Conservation (phyloP, 2,888 invertebrate genomes). For the Leucophenga maculata region DNA sequence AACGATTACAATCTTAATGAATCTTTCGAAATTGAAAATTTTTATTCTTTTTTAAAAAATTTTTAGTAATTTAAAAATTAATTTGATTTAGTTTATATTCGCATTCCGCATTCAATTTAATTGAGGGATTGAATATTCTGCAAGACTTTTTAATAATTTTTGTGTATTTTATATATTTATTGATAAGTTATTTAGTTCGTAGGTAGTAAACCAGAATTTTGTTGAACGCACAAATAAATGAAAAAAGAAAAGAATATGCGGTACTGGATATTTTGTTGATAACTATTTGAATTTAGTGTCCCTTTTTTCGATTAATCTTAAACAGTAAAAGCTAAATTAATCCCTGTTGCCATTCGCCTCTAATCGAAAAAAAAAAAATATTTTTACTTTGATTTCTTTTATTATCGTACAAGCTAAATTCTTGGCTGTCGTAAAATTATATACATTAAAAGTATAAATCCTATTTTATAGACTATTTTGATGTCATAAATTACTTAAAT, state of each 20-base stretch:
- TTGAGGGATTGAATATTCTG: neutral
- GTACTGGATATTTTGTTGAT: too few relatives aligned
- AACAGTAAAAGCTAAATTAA: too few relatives aligned
- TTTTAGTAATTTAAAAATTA: neutral
- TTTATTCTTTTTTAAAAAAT: neutral
- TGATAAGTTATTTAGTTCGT: slow-evolving; percentile 3
- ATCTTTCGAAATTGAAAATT: neutral
- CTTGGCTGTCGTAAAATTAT: slow-evolving; percentile 21
- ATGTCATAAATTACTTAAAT: slow-evolving; percentile 63
- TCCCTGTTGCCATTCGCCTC: too few relatives aligned
- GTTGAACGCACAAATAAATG: slow-evolving; percentile 10
- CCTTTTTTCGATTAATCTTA: too few relatives aligned
- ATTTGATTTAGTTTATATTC: neutral
- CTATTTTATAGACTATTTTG: slow-evolving; percentile 55
- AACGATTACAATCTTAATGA: neutral
- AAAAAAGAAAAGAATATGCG: neutral
- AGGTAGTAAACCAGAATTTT: neutral
- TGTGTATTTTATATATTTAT: slow-evolving; percentile 4
- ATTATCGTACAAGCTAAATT: slow-evolving; percentile 22
- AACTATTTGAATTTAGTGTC: too few relatives aligned
- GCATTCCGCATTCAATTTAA: slow-evolving; percentile 6
- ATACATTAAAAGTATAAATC: slow-evolving; percentile 48
- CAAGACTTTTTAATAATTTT: neutral
- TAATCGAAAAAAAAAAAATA: neutral
- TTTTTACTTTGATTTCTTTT: neutral